phyloP scores from a whole-genome alignment of 2,888 invertebrate genomes.

The Drosophila mercatorum region DNA sequence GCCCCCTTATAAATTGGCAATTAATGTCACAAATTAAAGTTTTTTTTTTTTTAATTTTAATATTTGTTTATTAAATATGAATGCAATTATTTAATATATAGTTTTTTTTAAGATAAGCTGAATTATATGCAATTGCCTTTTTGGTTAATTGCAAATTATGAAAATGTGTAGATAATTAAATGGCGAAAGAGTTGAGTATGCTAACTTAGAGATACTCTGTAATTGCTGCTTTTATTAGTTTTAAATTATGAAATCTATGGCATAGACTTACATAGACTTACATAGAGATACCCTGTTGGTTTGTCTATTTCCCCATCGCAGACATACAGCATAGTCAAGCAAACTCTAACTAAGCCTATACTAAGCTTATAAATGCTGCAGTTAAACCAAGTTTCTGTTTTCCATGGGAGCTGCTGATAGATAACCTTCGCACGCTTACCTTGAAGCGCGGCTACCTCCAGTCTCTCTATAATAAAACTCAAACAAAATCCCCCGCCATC shows the following conservation, averaged over 20 bases:
- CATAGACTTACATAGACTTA: too few relatives aligned
- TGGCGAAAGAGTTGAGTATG: background rate
- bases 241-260: background rate
- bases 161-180: slow-evolving; percentile 27
- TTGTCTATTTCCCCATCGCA: fast-evolving
- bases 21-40: slow-evolving; percentile 39
- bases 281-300: background rate
- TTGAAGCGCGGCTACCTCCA: slow-evolving; percentile 35
- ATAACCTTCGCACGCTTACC: slow-evolving; percentile 53
- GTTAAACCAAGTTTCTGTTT: slow-evolving; percentile 14
- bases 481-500: slow-evolving; percentile 3
- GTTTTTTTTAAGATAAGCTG: slow-evolving; percentile 28
- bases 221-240: background rate
- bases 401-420: slow-evolving; percentile 26
- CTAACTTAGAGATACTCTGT: background rate
- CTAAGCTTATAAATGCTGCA: slow-evolving; percentile 4
- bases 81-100: slow-evolving; percentile 42
- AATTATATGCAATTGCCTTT: slow-evolving; percentile 38
- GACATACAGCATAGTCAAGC: too few relatives aligned
- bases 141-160: slow-evolving; percentile 38
- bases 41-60: slow-evolving; percentile 19
- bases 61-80: slow-evolving; percentile 21
- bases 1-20: slow-evolving; percentile 19
- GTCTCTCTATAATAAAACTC: slow-evolving; percentile 5
- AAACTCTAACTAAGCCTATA: background rate